A percentile compares a stretch with the other conserved stretches of the same genome.
Evolutionary conservation across 1,140 invertebrate species (phyloP).

Genomic region (Philaenus spumarius): DNA sequence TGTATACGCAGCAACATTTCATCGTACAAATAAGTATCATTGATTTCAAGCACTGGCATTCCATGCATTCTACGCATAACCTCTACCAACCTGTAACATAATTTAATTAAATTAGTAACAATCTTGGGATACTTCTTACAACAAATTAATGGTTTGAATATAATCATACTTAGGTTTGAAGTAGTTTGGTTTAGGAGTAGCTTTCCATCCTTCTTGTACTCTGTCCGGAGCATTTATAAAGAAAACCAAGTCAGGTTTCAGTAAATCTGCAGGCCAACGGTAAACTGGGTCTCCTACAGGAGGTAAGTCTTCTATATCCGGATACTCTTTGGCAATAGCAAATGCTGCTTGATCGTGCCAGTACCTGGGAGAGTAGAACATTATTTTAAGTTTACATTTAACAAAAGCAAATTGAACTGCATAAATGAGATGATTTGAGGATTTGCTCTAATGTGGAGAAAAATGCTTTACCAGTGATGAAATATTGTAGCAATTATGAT

Average conservation of each 20-base stretch:
- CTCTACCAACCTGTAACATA: background rate
- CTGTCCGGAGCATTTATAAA: constrained; percentile 10
- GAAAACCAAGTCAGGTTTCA: constrained; percentile 17
- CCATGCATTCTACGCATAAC: background rate
- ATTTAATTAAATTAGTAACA: too few species aligned
- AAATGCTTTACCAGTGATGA: too few species aligned
- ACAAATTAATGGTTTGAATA: too few species aligned
- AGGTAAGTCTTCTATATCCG: background rate
- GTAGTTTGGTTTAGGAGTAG: background rate
- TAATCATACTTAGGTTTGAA: constrained; percentile 1
- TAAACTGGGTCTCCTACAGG: constrained; percentile 11
- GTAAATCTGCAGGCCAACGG: constrained; percentile 15
- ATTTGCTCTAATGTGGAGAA: too few species aligned
- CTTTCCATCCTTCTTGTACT: background rate
- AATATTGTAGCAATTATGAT: too few species aligned
- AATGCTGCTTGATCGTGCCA: constrained; percentile 18
- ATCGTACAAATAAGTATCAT: background rate
- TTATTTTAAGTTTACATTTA: too few species aligned
- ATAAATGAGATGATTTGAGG: too few species aligned
- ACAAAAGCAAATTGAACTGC: too few species aligned
- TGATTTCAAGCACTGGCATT: background rate
- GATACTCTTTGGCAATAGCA: constrained; percentile 13
- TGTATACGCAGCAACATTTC: background rate
- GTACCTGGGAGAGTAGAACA: constrained; percentile 14
- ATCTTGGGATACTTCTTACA: too few species aligned